Base-by-base conservation (phyloP, 2,888 invertebrate species). In the Hanleya hanleyi region DNA sequence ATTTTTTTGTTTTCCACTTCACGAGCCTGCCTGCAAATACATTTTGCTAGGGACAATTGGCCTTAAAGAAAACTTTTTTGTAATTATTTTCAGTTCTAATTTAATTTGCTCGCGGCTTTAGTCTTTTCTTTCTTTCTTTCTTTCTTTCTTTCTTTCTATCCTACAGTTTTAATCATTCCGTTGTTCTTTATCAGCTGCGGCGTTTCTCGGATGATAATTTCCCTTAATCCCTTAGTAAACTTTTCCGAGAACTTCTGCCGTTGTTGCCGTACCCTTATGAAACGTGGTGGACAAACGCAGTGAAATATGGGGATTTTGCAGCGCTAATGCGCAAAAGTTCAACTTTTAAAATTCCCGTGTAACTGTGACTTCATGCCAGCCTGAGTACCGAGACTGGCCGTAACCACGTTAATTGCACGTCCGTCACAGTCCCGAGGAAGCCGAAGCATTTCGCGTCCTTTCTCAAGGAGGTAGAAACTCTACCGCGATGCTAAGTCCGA, bases 241-340 rank as follows among this genome's bases (percentile, higher is more conserved):
- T 29, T 22, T 15, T 29, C 26, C 7, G 3, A 26, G 57, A 57
- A 57, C 29, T 57, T 15, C 15, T 15, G 57, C 26, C 32, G 29
- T 57, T 57, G 32, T 29, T 29, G 15, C 57, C 26, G 57, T 26
- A 22, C 29, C 29, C 57, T 26, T 57, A n/a, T 26, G 29, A 29
- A 29, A 22, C 22, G 29, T 57, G 32, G 32, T 57, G 26, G 57
- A 18, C 57, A 57, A 57, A 26, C 29, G 57, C 15, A 57, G 29
- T 15, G 57, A 57, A 57, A 57, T 57, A 57, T 57, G 57, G 32
- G 57, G 57, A 57, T 57, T 57, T 57, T 57, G 26, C 22, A 57
- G 12, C 57, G 57, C 22, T 57, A 57, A 57, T 57, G 57, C 57
- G 57, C 57, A 57, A 57, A 57, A 57, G 57, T 57, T 57, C 57